phyloP scores from a whole-genome alignment of 2,888 invertebrate species.

The Baccha elongata region DNA sequence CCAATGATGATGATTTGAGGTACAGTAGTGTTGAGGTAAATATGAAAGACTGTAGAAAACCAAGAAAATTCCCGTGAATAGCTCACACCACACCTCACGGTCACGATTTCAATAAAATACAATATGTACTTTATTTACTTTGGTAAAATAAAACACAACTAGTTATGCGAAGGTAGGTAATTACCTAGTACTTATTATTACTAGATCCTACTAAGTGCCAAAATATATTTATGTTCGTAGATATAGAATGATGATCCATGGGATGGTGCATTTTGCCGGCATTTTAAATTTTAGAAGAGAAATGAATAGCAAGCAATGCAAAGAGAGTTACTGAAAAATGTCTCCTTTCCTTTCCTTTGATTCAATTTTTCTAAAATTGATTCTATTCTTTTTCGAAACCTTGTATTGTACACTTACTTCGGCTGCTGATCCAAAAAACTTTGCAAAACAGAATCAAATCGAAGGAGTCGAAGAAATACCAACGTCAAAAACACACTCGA shows the following conservation, averaged over 20 bases:
- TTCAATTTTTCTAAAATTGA: slow-evolving; percentile 34
- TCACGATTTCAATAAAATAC: neutral
- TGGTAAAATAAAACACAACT: too few species aligned
- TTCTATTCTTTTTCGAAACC: slow-evolving; percentile 10
- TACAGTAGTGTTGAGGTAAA: slow-evolving; percentile 2
- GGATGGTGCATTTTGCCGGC: slow-evolving; percentile 40
- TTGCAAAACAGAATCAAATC: slow-evolving; percentile 12
- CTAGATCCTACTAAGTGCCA: too few species aligned
- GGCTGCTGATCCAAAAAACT: slow-evolving; percentile 14
- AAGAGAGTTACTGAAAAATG: slow-evolving; percentile 48
- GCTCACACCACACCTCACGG: too few species aligned
- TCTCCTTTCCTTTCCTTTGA: neutral
- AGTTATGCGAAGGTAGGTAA: too few species aligned
- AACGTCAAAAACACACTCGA: neutral
- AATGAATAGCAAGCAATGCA: neutral
- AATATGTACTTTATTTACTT: too few species aligned
- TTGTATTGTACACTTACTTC: too few species aligned
- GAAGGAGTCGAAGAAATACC: slow-evolving; percentile 28
- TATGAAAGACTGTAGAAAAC: slow-evolving; percentile 60
- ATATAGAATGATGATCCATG: too few species aligned
- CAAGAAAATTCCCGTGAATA: neutral
- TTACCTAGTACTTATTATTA: too few species aligned
- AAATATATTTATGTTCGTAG: too few species aligned
- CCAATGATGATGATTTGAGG: slow-evolving; percentile 77
- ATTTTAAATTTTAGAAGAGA: slow-evolving; percentile 51